These are phyloP conservation scores for Athene noctua DNA, from an alignment of 2,113 vertebrate genomes.

Conservation along the genomic window DNA sequence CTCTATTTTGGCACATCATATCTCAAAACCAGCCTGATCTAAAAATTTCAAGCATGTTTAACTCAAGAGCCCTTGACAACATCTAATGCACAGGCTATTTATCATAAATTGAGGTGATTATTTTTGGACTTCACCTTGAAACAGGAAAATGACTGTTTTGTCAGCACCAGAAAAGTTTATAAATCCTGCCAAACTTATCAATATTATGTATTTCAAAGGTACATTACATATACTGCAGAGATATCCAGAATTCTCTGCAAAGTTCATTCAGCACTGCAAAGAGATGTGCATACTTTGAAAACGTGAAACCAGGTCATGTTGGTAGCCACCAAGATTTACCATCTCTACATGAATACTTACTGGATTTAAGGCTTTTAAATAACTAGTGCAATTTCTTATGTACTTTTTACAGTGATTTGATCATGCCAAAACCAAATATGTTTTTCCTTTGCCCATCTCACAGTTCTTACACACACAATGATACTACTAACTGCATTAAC, in stretches of 20 bases:
- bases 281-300: background rate
- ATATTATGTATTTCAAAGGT: background rate
- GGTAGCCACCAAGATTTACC: background rate
- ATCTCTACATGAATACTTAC: background rate
- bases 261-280: background rate
- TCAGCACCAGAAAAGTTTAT: background rate
- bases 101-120: conserved; percentile 16
- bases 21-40: conserved; percentile 1
- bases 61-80: conserved; percentile 30
- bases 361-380: background rate
- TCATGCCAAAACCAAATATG: no score
- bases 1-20: background rate
- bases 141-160: background rate
- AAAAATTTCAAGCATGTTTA: conserved; percentile 49
- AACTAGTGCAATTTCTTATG: no score
- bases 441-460: background rate
- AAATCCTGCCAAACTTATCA: background rate
- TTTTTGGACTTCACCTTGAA: conserved; percentile 41
- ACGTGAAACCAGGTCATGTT: background rate
- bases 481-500: background rate
- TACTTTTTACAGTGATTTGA: no score
- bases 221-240: background rate
- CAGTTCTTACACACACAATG: background rate
- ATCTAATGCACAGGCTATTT: conserved; percentile 34
- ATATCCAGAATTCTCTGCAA: background rate